Percentiles rank a stretch among this genome's conserved stretches.
Evolutionary conservation across 2,113 vertebrate species (phyloP).

Genomic region (Montifringilla adamsi): DNA sequence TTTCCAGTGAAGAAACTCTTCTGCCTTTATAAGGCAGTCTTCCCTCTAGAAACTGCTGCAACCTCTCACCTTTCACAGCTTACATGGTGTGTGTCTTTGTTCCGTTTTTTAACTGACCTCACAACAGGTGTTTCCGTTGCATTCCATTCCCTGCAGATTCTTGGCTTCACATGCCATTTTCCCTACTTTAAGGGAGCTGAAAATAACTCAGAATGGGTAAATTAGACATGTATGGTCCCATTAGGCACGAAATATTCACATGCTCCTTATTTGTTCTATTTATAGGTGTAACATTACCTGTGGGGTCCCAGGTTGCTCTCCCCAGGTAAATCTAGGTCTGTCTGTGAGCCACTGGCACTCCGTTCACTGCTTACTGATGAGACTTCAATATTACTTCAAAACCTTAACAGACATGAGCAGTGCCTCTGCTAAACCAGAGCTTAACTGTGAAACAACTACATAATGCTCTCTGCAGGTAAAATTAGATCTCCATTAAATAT

Average conservation of each 20-base stretch:
- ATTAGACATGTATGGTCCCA: neutral
- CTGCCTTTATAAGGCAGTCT: conserved; percentile 2
- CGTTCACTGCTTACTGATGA: neutral
- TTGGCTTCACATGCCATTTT: neutral
- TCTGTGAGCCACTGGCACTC: neutral
- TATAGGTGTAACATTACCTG: neutral
- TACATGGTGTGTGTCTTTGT: neutral
- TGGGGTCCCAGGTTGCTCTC: neutral
- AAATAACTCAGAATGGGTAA: neutral
- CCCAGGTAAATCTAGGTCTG: neutral
- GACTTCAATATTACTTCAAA: neutral
- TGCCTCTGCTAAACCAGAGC: neutral
- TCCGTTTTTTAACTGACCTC: conserved; percentile 1
- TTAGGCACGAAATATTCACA: neutral
- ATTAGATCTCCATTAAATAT: conserved; percentile 18
- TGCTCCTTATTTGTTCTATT: neutral
- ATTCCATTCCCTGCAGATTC: conserved; percentile 4
- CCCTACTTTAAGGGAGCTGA: neutral
- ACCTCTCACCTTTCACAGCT: neutral
- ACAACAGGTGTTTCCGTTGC: conserved; percentile 54
- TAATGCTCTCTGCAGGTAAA: neutral
- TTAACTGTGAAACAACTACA: neutral
- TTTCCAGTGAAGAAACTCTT: neutral
- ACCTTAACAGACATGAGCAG: neutral
- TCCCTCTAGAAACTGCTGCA: neutral